Evolutionary conservation across 2,888 invertebrate species (phyloP), one percentile per base, ranked within the genome.

Genomic region (Tortricodes alternella): DNA sequence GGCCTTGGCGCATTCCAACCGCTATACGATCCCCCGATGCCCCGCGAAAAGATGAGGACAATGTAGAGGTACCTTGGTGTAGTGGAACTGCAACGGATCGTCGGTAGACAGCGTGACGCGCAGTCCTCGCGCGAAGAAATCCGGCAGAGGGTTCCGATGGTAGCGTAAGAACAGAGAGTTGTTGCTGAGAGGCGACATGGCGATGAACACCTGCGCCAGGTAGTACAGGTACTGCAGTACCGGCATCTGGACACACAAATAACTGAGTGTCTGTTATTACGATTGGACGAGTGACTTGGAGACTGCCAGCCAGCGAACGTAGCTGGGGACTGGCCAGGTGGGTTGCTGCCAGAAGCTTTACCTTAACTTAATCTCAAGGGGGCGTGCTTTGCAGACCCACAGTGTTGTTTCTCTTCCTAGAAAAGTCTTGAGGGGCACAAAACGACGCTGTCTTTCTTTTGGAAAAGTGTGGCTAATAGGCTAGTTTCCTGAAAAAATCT

Each of bases 41-140:
- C 13, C 13, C 34, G 11, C 8, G n/a, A 11, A 24, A 29, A 2
- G 6, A 7, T 24, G 8, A 13, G 18, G 2, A 1, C n/a, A 24
- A n/a, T n/a, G 11, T 15, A 3, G 4, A 15, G 3, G 1, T 23
- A 95, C 96, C 93, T 99, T 99, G 58, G 99, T 99, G 83, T 99
- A 99, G 89, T 99, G 99, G 88, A 99, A 99, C 90, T 99, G 99
- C 64, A 99, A 91, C 0, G 99, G 99, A 89, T 99, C 99, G 80
- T 99, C 99, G 0, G 99, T 99, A 7, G 98, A 98, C 58, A 99
- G 92, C 39, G 98, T 98, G 66, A 99, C 94, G 73, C 96, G 95
- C 35, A 99, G 92, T 0, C 99, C 99, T 62, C 99, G 92, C 2
- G 98, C 97, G 65, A 98, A 93, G 89, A 98, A 99, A 85, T 99